These are phyloP conservation scores for Chelonia mydas DNA, from an alignment of 2,797 vertebrate genomes.

Conservation along the genomic window DNA sequence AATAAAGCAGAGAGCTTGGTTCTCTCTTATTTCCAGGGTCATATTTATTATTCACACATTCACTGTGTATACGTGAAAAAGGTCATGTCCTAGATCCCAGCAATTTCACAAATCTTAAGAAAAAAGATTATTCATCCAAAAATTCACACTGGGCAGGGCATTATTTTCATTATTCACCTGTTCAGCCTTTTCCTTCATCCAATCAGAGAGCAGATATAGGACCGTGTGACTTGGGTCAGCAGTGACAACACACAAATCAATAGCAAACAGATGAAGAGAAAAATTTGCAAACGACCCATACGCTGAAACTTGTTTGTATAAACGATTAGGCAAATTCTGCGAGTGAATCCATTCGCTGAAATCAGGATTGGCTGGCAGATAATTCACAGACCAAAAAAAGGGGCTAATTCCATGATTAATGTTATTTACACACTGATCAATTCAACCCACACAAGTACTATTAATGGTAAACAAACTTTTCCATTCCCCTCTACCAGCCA, in stretches of 20 bases:
- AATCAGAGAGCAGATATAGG: background rate
- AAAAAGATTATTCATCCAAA: conserved; percentile 67
- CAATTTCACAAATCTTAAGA: background rate
- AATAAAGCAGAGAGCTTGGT: background rate
- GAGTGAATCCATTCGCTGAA: conserved; percentile 35
- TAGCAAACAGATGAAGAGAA: background rate
- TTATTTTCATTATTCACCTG: conserved; percentile 19
- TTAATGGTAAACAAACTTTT: background rate
- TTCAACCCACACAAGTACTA: background rate
- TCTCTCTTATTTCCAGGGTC: background rate
- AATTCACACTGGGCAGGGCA: background rate
- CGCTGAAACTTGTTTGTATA: conserved; percentile 28
- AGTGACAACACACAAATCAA: accelerated
- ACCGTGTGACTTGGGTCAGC: background rate
- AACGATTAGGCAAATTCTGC: background rate
- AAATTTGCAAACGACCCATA: background rate
- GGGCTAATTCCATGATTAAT: background rate
- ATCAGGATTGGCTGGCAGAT: conserved; percentile 40
- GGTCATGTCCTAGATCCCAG: background rate
- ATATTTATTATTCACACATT: conserved; percentile 62
- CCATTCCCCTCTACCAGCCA: background rate
- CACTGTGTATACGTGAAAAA: conserved; percentile 18
- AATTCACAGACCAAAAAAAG: accelerated
- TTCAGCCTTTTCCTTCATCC: background rate
- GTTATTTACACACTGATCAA: background rate